phyloP scores from a whole-genome alignment of 2,797 vertebrate species.

The Lepidocolaptes lacrymiger region DNA sequence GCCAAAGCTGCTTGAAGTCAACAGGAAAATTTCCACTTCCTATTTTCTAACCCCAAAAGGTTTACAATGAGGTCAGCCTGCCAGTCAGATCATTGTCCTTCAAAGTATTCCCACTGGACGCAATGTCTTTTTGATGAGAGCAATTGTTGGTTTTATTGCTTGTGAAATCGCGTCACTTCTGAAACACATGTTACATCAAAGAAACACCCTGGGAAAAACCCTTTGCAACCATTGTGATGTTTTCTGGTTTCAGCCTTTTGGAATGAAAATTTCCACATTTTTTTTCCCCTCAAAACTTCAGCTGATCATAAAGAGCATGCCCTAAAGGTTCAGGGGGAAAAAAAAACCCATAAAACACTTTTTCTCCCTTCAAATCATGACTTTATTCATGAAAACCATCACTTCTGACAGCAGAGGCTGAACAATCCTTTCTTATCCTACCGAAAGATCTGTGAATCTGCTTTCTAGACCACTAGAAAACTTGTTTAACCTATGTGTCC shows the following conservation, averaged over 20 bases:
- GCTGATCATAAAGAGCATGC: conserved; percentile 15
- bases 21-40: conserved; percentile 21
- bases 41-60: background rate
- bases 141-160: conserved; percentile 41
- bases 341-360: background rate
- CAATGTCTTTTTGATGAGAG: conserved; percentile 39
- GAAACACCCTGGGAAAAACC: conserved; percentile 33
- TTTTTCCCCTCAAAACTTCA: background rate
- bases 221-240: background rate
- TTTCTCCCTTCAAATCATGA: background rate
- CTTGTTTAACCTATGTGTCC: background rate
- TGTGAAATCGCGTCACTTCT: conserved; percentile 50
- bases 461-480: background rate
- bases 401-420: background rate
- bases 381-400: conserved; percentile 31
- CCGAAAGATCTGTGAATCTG: conserved; percentile 3
- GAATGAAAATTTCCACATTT: conserved; percentile 17
- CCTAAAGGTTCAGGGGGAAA: background rate
- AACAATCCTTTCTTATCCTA: conserved; percentile 19
- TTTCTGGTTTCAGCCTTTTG: background rate
- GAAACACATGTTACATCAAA: conserved; percentile 34
- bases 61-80: conserved; percentile 26
- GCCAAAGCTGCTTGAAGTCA: background rate
- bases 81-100: conserved; percentile 22
- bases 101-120: conserved; percentile 15